Evolutionary conservation across 1,140 invertebrate genomes (phyloP).

Genomic region (Carposina sasakii): DNA sequence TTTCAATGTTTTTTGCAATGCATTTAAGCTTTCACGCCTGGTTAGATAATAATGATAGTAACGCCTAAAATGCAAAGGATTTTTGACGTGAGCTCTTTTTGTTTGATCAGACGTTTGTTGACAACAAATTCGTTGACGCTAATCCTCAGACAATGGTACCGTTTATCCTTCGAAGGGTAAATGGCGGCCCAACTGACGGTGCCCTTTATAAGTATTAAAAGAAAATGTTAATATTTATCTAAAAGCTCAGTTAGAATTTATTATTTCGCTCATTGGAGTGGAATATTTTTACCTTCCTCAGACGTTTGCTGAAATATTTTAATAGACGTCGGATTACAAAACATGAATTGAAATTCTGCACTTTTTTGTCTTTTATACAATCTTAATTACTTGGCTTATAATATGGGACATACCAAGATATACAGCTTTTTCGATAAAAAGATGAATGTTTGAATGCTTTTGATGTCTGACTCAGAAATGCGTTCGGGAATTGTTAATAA

Average conservation of each 20-base stretch:
- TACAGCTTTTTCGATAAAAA: too few species aligned
- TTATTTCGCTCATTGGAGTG: too few species aligned
- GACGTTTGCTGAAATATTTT: too few species aligned
- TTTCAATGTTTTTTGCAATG: conserved; percentile 32
- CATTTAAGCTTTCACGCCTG: conserved; percentile 39
- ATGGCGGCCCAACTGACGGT: conserved; percentile 42
- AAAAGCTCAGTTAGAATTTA: conserved; percentile 48
- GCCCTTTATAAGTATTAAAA: conserved; percentile 41
- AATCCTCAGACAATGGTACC: conserved; percentile 64
- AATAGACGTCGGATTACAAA: too few species aligned
- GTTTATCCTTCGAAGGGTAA: conserved; percentile 45
- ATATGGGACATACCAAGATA: too few species aligned
- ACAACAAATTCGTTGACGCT: conserved; percentile 69
- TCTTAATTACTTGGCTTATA: too few species aligned
- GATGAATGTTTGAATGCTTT: too few species aligned
- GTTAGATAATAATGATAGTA: conserved; percentile 41
- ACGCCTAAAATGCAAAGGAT: conserved; percentile 23
- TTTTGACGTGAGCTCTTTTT: conserved; percentile 57
- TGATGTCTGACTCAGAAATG: too few species aligned
- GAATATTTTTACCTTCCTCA: too few species aligned
- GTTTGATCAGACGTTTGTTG: conserved; percentile 66
- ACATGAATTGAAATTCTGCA: too few species aligned
- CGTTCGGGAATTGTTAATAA: too few species aligned
- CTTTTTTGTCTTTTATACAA: too few species aligned
- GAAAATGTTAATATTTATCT: conserved; percentile 55